A percentile compares a stretch with the other conserved stretches of the same genome.
These are phyloP conservation scores for Physella acuta DNA, from an alignment of 1,140 invertebrate species.

Conservation along the genomic window DNA sequence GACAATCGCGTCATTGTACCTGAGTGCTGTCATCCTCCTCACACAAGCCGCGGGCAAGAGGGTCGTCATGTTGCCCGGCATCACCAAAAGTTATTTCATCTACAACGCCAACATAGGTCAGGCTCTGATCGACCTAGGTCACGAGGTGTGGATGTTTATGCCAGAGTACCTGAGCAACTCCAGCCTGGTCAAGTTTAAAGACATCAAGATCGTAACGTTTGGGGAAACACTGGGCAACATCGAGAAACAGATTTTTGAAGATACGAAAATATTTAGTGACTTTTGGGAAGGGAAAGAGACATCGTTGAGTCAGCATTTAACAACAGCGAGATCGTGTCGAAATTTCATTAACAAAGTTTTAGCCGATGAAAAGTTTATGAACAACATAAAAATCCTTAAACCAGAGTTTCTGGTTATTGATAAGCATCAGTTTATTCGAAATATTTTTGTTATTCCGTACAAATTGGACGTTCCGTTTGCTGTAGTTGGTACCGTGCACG, in stretches of 20 bases:
- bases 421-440: conserved; percentile 4
- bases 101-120: no score
- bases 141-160: conserved; percentile 23
- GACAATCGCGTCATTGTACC: no score
- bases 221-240: not conserved
- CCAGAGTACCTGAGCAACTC: no score
- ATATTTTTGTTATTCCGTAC: conserved; percentile 25
- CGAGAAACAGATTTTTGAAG: conserved; percentile 8
- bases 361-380: not conserved
- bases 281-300: conserved; percentile 18
- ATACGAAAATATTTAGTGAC: not conserved
- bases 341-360: not conserved
- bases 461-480: conserved; percentile 26
- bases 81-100: no score
- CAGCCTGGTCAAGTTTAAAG: conserved; percentile 5
- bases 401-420: conserved; percentile 29
- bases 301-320: not conserved
- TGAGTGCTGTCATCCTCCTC: no score
- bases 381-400: not conserved
- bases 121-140: conserved; percentile 15
- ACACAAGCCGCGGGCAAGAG: no score
- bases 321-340: not conserved
- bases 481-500: conserved; percentile 14
- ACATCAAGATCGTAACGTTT: conserved; percentile 13
- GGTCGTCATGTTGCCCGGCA: no score